Base-by-base conservation (phyloP, 2,888 invertebrate species). In the Parnassius orleans region DNA sequence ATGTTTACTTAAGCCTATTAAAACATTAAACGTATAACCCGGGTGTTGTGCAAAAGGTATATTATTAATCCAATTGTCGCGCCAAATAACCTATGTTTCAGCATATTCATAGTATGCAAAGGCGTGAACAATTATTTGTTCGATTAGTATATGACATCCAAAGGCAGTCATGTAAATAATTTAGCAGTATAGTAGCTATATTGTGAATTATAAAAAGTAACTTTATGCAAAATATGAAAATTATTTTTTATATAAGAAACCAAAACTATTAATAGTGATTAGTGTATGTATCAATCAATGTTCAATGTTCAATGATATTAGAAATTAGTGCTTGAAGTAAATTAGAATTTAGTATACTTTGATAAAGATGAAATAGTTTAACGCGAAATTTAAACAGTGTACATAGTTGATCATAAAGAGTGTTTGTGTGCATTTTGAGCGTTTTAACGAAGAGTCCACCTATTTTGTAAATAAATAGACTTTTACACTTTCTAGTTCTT, bases 381-480 rank as follows among this genome's bases (percentile, higher is more conserved):
- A 41, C 53, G 42, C 53, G 43, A 43, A 63, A 66, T 63, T 65
- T 54, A 65, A 64, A 64, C 64, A 57, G 63, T 72, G 71, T 74
- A 70, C 69, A 69, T 81, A 77, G 80, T 81, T 68, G 78, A 64
- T 69, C 65, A 68, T 69, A 76, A 81, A 75, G 72, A 78, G 82
- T 81, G 79, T 82, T 59, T 81, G 88, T 80, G 89, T 88, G 87
- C 72, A 78, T 84, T 86, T 80, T 81, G 81, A 81, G 78, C 79
- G 82, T 85, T 87, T 81, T 84, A 85, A 87, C 88, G 90, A 91
- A 91, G 83, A 88, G 86, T 89, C 90, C 90, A 91, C 90, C 90
- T 90, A 89, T 88, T 88, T 87, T 90, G 90, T 90, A 90, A 87
- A 88, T 90, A 87, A 79, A 82, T 85, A 86, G 85, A 83, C 82